These are phyloP conservation scores for Drosophila grimshawi DNA, from an alignment of 1,140 invertebrate genomes.

Conservation along the genomic window DNA sequence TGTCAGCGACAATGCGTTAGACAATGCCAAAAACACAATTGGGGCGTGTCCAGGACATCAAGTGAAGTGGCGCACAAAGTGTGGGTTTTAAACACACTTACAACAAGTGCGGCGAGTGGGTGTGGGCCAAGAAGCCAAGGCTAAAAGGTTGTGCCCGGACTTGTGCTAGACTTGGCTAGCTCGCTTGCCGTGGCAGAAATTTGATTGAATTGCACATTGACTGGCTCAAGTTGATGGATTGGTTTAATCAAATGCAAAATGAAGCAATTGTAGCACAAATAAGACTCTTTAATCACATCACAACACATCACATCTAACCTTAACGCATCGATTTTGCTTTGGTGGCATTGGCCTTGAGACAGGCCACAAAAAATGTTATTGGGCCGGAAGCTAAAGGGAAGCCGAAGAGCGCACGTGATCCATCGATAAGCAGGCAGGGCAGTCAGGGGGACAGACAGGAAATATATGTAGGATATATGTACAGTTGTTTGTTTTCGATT, in stretches of 20 bases:
- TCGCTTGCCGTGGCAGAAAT: conserved; percentile 60
- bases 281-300: background rate
- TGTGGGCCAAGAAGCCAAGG: conserved; percentile 34
- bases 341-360: conserved; percentile 16
- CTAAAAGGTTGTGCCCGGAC: conserved; percentile 40
- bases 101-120: no score
- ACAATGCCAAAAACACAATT: conserved; percentile 82
- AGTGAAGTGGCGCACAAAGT: conserved; percentile 21
- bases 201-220: conserved; percentile 69
- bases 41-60: conserved; percentile 68
- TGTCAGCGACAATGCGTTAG: conserved; percentile 71
- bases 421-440: background rate
- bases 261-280: background rate
- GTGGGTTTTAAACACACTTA: background rate
- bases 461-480: background rate
- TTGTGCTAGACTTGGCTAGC: conserved; percentile 21
- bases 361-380: background rate
- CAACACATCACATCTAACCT: background rate
- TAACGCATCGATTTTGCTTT: conserved; percentile 1
- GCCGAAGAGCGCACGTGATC: background rate
- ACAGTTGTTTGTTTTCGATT: background rate
- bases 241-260: conserved; percentile 57
- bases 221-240: conserved; percentile 63
- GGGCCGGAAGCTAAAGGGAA: background rate
- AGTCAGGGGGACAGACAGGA: background rate